Evolutionary conservation across 2,113 vertebrate species (phyloP).

Genomic region (Leuciscus idus): DNA sequence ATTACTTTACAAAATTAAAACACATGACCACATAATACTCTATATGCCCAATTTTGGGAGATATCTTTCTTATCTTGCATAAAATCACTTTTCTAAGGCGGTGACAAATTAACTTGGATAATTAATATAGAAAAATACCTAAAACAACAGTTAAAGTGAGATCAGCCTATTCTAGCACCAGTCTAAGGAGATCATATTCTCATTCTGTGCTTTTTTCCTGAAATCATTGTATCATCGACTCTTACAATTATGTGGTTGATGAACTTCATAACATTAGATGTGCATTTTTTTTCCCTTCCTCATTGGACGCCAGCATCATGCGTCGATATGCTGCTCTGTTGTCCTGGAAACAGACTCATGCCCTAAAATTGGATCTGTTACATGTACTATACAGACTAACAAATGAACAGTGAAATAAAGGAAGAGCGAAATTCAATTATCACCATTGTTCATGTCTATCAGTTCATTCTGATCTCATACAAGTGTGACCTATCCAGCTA

Average conservation of each 20-base stretch:
- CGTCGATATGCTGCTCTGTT: conserved; percentile 27
- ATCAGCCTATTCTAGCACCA: neutral
- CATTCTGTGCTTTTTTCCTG: neutral
- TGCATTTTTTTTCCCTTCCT: neutral
- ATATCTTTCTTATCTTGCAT: neutral
- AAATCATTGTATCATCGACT: neutral
- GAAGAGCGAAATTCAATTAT: conserved; percentile 18
- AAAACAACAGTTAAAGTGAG: neutral
- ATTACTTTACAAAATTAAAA: neutral
- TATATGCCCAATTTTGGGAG: neutral
- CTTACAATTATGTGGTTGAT: conserved; percentile 13
- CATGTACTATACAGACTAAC: conserved; percentile 24
- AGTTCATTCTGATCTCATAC: neutral
- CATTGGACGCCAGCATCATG: conserved; percentile 22
- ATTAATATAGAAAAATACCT: neutral
- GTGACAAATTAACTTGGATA: neutral
- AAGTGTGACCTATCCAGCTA: neutral
- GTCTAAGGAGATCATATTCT: conserved; percentile 6
- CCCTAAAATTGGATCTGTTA: conserved; percentile 32
- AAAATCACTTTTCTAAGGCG: neutral
- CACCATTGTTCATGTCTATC: neutral
- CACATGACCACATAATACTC: too few relatives aligned
- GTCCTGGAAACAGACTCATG: conserved; percentile 53
- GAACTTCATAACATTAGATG: conserved; percentile 6
- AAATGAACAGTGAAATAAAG: conserved; percentile 16